phyloP scores from a whole-genome alignment of 2,797 vertebrate genomes.

The Tadarida brasiliensis region DNA sequence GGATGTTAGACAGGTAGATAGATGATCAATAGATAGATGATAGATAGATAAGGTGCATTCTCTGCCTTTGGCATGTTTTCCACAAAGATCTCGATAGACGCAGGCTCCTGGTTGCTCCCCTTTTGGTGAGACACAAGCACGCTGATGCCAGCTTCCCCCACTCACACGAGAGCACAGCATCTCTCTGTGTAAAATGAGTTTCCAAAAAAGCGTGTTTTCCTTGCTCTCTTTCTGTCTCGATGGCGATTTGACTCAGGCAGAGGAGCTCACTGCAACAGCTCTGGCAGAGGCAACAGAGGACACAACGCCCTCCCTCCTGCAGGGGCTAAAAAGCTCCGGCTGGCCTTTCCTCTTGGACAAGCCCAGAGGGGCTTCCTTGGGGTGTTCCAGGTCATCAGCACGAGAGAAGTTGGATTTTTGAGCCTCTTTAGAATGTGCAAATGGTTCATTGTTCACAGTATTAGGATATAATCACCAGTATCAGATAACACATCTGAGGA shows the following conservation, averaged over 20 bases:
- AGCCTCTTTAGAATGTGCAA: not conserved
- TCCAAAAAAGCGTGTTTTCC: not conserved
- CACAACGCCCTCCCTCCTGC: fast-evolving
- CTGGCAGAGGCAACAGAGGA: not conserved
- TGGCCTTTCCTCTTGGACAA: not conserved
- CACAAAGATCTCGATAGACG: not conserved
- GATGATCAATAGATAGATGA: not conserved
- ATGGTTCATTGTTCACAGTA: not conserved
- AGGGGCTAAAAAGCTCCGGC: not conserved
- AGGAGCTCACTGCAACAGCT: not conserved
- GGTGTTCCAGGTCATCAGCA: not conserved
- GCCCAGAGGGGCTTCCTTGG: not conserved
- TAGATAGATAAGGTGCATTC: not conserved
- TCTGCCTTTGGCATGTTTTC: not conserved
- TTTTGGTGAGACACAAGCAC: not conserved
- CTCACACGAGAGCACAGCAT: not conserved
- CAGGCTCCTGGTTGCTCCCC: not conserved
- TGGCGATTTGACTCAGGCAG: not conserved
- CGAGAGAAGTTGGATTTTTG: not conserved
- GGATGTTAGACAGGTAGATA: not conserved
- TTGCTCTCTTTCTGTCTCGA: not conserved
- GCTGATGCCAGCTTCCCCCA: not conserved
- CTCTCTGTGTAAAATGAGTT: not conserved
- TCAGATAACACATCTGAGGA: not conserved
- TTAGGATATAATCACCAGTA: not conserved